Evolutionary conservation across 2,113 vertebrate genomes (phyloP).

Genomic region (Myrmecophaga tridactyla): DNA sequence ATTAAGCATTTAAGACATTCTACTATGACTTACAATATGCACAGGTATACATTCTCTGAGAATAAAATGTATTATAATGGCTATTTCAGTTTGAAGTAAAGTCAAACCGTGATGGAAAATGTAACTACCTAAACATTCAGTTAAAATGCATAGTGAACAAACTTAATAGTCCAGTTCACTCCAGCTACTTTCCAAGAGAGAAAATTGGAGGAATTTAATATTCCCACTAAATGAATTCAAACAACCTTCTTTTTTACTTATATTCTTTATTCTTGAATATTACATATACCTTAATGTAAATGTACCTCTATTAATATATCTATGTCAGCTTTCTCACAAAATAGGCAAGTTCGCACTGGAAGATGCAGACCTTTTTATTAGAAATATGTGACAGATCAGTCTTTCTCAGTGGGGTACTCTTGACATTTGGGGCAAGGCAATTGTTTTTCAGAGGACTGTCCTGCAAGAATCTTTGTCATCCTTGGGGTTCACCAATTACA

Average conservation of each 20-base stretch:
- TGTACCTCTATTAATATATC: neutral
- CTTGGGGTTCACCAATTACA: neutral
- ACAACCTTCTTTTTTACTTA: neutral
- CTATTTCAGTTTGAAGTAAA: constrained; percentile 38
- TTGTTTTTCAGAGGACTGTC: neutral
- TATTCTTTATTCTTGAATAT: neutral
- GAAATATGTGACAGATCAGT: neutral
- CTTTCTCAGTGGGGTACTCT: neutral
- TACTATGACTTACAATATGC: neutral
- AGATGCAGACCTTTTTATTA: neutral
- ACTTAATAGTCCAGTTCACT: neutral
- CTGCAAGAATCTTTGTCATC: neutral
- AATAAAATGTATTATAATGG: neutral
- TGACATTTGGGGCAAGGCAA: neutral
- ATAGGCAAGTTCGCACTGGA: neutral
- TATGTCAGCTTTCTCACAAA: neutral
- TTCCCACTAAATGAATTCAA: constrained; percentile 2
- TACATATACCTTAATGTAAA: neutral
- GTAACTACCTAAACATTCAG: neutral
- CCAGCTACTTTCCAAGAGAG: constrained; percentile 21
- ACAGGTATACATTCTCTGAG: neutral
- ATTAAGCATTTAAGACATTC: neutral
- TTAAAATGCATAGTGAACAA: neutral
- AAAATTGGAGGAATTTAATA: constrained; percentile 45
- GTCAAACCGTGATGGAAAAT: neutral